These are phyloP conservation scores for Hormaphis cornu DNA, from an alignment of 1,140 invertebrate species.

Conservation along the genomic window DNA sequence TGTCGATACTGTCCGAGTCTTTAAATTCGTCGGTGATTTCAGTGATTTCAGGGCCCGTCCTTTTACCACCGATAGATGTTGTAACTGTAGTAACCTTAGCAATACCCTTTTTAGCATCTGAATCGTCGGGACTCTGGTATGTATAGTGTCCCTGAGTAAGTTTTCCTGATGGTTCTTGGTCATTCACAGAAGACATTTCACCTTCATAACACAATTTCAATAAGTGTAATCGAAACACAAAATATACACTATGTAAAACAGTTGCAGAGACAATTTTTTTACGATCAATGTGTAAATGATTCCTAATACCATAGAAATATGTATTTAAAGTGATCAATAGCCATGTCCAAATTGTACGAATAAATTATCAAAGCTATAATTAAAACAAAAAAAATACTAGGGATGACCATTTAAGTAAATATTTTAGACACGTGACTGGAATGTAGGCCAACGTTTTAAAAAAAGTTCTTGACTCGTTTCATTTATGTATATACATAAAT, in stretches of 20 bases:
- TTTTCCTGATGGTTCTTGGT: conserved; percentile 53
- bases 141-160: conserved; percentile 54
- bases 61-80: conserved; percentile 27
- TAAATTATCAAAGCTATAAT: neutral
- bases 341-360: neutral
- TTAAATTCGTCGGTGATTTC: neutral
- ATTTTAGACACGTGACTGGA: neutral
- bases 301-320: too few species aligned
- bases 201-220: conserved; percentile 44
- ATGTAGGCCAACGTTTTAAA: neutral
- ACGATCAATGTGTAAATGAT: too few species aligned
- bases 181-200: conserved; percentile 56
- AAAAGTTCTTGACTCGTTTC: neutral
- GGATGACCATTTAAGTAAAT: neutral
- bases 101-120: conserved; percentile 22
- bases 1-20: neutral
- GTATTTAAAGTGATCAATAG: too few species aligned
- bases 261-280: too few species aligned
- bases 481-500: neutral
- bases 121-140: conserved; percentile 37
- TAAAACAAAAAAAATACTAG: neutral
- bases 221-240: neutral
- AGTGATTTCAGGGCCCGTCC: conserved; percentile 5
- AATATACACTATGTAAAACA: neutral
- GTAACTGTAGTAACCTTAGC: conserved; percentile 36